These are phyloP conservation scores for Agelas oroides DNA, from an alignment of 37 sponge, comb jelly and placozoan genomes.

Conservation along the genomic window DNA sequence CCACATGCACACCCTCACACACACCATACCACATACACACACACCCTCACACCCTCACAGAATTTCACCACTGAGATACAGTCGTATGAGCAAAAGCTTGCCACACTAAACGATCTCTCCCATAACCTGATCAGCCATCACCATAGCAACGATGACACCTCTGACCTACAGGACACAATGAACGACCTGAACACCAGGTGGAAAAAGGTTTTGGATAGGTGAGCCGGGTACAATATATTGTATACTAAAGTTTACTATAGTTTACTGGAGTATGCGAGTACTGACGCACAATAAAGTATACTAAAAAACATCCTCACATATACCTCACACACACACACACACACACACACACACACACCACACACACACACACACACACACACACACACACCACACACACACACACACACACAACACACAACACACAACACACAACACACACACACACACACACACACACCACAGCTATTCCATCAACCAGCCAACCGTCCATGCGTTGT, in stretches of 20 bases:
- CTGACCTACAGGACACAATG: constrained; percentile 58
- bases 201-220: constrained; percentile 52
- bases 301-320: background rate
- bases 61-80: constrained; percentile 22
- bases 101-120: constrained; percentile 48
- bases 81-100: constrained; percentile 6
- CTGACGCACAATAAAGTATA: too few relatives aligned
- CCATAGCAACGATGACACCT: constrained; percentile 37
- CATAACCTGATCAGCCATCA: constrained; percentile 42
- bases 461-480: constrained; percentile 43
- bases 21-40: background rate
- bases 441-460: too few relatives aligned
- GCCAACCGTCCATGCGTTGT: constrained; percentile 18
- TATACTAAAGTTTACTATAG: too few relatives aligned
- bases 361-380: background rate
- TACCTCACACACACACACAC: too few relatives aligned
- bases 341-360: background rate
- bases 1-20: background rate
- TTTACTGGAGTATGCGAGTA: too few relatives aligned
- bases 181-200: constrained; percentile 47
- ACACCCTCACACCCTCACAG: constrained; percentile 7
- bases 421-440: background rate
- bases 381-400: background rate
- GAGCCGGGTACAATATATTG: too few relatives aligned
- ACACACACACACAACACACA: background rate